These are phyloP conservation scores for Polypterus bichir DNA, from an alignment of 2,113 vertebrate species.

Conservation along the genomic window DNA sequence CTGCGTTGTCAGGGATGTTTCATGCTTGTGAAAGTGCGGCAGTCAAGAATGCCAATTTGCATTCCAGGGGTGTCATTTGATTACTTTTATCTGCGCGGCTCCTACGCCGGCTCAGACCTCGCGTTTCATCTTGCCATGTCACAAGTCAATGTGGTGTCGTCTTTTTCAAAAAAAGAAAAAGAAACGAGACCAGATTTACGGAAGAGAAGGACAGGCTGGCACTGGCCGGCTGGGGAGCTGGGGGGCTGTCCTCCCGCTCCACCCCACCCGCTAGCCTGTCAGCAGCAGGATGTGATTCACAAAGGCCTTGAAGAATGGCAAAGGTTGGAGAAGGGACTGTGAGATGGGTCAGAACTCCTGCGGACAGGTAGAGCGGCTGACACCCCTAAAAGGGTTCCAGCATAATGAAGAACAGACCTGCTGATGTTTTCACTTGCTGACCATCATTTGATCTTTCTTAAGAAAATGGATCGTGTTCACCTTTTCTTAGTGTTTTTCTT, in stretches of 20 bases:
- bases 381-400: constrained; percentile 65
- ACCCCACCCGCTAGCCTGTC: constrained; percentile 55
- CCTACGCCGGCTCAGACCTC: constrained; percentile 58
- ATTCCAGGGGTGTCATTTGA: constrained; percentile 91
- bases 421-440: constrained; percentile 77
- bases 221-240: neutral
- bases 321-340: constrained; percentile 51
- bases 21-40: constrained; percentile 66
- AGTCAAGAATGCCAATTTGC: constrained; percentile 85
- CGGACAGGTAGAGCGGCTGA: constrained; percentile 84
- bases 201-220: constrained; percentile 5
- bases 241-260: constrained; percentile 38
- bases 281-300: constrained; percentile 66
- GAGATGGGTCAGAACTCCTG: constrained; percentile 82
- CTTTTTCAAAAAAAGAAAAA: constrained; percentile 54
- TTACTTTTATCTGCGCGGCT: constrained; percentile 80
- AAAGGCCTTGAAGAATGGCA: constrained; percentile 53
- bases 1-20: constrained; percentile 71
- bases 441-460: constrained; percentile 71
- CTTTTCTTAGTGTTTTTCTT: constrained; percentile 52
- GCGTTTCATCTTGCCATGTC: constrained; percentile 72
- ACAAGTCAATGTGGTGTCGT: constrained; percentile 60
- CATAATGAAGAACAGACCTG: constrained; percentile 95
- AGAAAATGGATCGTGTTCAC: constrained; percentile 47
- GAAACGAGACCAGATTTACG: neutral